Evolutionary conservation across 1,140 invertebrate species (phyloP).

Genomic region (Drosophila bocqueti): DNA sequence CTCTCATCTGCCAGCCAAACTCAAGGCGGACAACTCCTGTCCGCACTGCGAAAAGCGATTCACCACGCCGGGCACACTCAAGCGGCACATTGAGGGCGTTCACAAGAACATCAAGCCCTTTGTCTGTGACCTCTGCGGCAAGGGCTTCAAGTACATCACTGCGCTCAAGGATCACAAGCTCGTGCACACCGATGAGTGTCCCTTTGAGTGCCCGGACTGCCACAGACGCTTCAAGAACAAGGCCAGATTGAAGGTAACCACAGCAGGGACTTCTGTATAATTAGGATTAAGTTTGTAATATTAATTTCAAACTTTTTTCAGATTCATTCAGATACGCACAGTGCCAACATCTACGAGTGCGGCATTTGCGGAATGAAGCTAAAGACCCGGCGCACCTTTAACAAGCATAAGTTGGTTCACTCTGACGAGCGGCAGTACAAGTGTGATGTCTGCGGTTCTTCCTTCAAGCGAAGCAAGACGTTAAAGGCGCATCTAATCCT

Average conservation of each 20-base stretch:
- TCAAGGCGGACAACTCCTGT: constrained; percentile 81
- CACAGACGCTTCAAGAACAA: constrained; percentile 84
- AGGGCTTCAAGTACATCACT: constrained; percentile 85
- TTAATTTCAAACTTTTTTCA: not conserved
- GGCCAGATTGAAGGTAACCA: constrained; percentile 68
- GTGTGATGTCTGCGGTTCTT: constrained; percentile 82
- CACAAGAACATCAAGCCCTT: constrained; percentile 85
- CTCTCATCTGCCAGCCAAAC: constrained; percentile 84
- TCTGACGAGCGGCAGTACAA: constrained; percentile 84
- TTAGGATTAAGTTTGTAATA: not conserved
- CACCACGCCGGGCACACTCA: constrained; percentile 71
- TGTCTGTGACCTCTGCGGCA: constrained; percentile 85
- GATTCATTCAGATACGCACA: constrained; percentile 85
- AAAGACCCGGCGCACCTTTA: constrained; percentile 85
- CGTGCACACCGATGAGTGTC: constrained; percentile 85
- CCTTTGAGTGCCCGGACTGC: constrained; percentile 85
- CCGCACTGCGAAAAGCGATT: constrained; percentile 78
- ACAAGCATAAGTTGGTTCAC: constrained; percentile 86
- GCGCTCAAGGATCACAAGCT: constrained; percentile 85
- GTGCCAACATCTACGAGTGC: constrained; percentile 84
- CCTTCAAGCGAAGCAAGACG: constrained; percentile 83
- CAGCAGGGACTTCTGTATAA: no score
- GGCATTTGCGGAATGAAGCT: constrained; percentile 85
- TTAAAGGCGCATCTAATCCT: constrained; percentile 85
- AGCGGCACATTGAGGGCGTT: constrained; percentile 84